phyloP scores from a whole-genome alignment of 2,797 vertebrate species.

The Lemur catta region DNA sequence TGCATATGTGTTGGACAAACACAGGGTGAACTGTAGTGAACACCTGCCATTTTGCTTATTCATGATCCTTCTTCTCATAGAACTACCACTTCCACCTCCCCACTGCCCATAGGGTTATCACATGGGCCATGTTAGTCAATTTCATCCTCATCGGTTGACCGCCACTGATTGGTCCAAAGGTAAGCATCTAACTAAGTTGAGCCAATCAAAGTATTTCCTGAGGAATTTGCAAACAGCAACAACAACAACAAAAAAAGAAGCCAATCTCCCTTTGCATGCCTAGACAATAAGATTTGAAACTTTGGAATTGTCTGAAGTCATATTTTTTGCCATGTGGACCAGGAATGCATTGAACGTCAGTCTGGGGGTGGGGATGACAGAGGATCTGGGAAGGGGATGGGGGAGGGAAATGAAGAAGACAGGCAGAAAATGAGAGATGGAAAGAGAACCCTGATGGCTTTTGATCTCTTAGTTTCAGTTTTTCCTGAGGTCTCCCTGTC shows the following conservation, averaged over 20 bases:
- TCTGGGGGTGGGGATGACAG: background rate
- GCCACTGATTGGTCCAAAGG: background rate
- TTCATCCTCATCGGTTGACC: background rate
- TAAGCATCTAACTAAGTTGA: constrained; percentile 6
- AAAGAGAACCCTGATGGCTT: background rate
- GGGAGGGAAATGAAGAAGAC: background rate
- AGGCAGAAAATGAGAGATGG: background rate
- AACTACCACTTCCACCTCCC: background rate
- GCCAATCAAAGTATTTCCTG: background rate
- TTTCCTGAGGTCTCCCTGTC: background rate
- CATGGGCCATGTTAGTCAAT: background rate
- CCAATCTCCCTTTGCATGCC: background rate
- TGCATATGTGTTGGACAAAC: background rate
- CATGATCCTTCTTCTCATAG: background rate
- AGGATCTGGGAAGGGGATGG: background rate
- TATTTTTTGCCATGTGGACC: background rate
- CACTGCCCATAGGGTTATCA: background rate
- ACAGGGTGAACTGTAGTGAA: background rate
- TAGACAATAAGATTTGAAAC: constrained; percentile 15
- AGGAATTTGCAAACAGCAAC: background rate
- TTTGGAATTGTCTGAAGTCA: constrained; percentile 14
- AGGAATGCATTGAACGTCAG: background rate
- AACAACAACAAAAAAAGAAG: background rate
- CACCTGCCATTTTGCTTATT: background rate
- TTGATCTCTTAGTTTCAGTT: background rate